phyloP scores from a whole-genome alignment of 2,113 vertebrate genomes.

The Propithecus coquereli region DNA sequence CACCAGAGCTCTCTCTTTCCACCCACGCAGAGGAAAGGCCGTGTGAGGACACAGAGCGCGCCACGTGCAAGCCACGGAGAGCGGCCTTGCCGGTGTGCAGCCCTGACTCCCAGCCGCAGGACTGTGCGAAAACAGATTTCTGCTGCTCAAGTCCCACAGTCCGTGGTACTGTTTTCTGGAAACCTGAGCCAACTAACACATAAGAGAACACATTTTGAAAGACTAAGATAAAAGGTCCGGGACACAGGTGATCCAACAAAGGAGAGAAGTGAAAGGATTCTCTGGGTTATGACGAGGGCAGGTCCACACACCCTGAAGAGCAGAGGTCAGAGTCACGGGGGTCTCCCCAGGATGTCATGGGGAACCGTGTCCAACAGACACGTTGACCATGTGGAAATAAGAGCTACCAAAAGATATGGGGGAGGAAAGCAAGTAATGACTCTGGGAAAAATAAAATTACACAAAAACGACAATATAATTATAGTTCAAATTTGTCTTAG shows the following conservation, averaged over 20 bases:
- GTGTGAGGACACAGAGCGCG: background rate
- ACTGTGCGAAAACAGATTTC: background rate
- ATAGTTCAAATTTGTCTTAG: background rate
- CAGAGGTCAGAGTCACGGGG: background rate
- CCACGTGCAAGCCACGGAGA: background rate
- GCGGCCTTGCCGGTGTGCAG: background rate
- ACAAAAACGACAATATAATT: background rate
- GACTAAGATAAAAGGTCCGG: background rate
- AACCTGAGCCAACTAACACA: background rate
- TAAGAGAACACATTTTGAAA: background rate
- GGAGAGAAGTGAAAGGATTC: background rate
- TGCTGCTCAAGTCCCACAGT: background rate
- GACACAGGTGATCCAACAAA: background rate
- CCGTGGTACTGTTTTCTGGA: background rate
- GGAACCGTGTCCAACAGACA: no score
- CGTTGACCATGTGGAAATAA: accelerated
- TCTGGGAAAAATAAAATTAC: background rate
- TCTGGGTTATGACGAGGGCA: background rate
- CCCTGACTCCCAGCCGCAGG: background rate
- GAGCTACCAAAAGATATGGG: background rate
- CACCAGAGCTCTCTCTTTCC: no score
- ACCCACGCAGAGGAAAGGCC: background rate
- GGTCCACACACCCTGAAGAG: accelerated
- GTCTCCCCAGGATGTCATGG: background rate
- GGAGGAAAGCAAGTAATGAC: background rate